Evolutionary conservation across 2,113 vertebrate genomes (phyloP).

Genomic region (Sturnira hondurensis): DNA sequence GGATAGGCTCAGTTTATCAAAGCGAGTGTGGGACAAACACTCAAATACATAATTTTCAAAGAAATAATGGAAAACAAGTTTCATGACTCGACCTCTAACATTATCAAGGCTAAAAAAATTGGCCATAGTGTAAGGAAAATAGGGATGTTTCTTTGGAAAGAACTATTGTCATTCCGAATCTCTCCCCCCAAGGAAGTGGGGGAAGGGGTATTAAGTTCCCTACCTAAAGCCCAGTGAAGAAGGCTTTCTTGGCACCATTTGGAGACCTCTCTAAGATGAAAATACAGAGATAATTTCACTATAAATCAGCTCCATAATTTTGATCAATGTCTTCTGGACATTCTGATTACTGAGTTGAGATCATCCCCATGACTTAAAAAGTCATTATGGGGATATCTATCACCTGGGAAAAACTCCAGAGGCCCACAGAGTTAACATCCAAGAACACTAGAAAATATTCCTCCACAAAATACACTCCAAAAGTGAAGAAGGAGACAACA

Average conservation of each 20-base stretch:
- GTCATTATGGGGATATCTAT: background rate
- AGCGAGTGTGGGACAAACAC: background rate
- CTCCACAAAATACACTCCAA: too few relatives aligned
- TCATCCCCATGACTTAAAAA: background rate
- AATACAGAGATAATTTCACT: background rate
- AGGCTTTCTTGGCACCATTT: background rate
- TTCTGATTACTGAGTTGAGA: background rate
- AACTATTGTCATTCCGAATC: background rate
- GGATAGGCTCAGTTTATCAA: background rate
- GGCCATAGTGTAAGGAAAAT: background rate
- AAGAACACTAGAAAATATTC: too few relatives aligned
- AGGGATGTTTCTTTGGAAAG: background rate
- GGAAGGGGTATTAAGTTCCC: background rate
- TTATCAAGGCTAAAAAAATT: background rate
- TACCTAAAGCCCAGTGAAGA: background rate
- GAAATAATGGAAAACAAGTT: background rate
- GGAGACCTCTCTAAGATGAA: background rate
- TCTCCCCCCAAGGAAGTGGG: background rate
- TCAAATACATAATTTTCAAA: background rate
- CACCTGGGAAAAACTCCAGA: too few relatives aligned
- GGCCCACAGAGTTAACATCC: too few relatives aligned
- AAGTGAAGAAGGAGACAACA: too few relatives aligned
- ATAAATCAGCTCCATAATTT: background rate
- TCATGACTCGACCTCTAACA: background rate
- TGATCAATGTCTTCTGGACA: background rate